Conservation (phyloP, 2,797 vertebrate genomes). For the Paguma larvata region DNA sequence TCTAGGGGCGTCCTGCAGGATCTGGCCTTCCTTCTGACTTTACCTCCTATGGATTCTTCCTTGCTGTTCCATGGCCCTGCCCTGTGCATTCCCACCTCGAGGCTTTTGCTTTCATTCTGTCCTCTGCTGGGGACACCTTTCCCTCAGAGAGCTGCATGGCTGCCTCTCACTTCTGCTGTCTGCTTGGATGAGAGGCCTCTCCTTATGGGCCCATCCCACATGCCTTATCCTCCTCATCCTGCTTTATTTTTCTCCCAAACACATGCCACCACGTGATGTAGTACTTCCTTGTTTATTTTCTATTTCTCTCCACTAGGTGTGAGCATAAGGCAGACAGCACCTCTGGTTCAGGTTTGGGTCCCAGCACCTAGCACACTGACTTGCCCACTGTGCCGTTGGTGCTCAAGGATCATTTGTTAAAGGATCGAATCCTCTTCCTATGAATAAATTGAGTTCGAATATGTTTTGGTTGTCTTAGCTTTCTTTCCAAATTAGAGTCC, state of each 20-base stretch:
- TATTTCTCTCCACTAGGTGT: not conserved
- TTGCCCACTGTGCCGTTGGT: rapidly evolving
- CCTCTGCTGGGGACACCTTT: not conserved
- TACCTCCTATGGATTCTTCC: not conserved
- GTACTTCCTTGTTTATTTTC: not conserved
- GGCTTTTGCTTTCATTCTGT: not conserved
- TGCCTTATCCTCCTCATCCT: not conserved
- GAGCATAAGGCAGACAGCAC: rapidly evolving
- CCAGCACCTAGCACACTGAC: not conserved
- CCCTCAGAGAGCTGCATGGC: not conserved
- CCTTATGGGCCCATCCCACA: not conserved
- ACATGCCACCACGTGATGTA: not conserved
- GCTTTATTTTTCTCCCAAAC: not conserved
- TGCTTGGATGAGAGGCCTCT: not conserved
- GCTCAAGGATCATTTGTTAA: not conserved
- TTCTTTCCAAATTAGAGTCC: not conserved
- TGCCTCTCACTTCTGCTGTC: not conserved
- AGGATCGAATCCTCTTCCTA: not conserved
- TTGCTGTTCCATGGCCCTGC: not conserved
- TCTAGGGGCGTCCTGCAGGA: too few relatives aligned
- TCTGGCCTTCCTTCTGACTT: not conserved
- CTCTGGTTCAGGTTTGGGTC: not conserved
- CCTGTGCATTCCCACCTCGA: rapidly evolving
- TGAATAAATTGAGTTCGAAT: not conserved
- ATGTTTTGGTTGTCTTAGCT: not conserved